Base-by-base conservation (phyloP, 2,797 vertebrate genomes). In the Thaleichthys pacificus region DNA sequence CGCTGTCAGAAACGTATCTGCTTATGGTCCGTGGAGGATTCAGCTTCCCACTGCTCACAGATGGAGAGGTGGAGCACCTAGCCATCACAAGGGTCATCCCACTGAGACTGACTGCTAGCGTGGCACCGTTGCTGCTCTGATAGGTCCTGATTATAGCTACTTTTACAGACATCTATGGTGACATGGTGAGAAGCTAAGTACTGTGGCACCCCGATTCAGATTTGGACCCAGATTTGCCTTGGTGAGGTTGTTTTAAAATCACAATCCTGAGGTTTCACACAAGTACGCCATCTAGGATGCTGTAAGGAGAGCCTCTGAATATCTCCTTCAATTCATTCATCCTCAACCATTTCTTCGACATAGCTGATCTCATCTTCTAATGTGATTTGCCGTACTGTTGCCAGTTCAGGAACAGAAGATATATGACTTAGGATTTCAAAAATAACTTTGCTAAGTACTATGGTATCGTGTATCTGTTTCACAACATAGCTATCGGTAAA, bases 401-500 rank as follows among this genome's bases (percentile, higher is more conserved):
- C 51, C 19, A 56, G 19, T n/a, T 17, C 74, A 83, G 75, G 80
- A 80, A 71, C 79, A 80, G 76, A 77, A 64, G 14, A 80, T 78
- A 65, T 54, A 76, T 80, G 79, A 81, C 88, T 77, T 81, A 84
- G 83, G 72, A 73, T 88, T 89, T 91, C 88, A 86, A 92, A 91
- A 93, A 93, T 92, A 93, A 91, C 90, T 89, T 85, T 84, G 82
- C 85, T 84, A 89, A 89, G 89, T 89, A 86, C 88, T 80, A 80
- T 77, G 85, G 89, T 87, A 86, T 91, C 90, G 80, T 90, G 87
- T 91, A 89, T 93, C 91, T 91, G 89, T 89, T 91, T 91, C 90
- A 89, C 89, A 89, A 91, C 89, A 91, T 91, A 89, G 89, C 88
- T 77, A 87, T 93, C 87, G 83, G 91, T 92, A 92, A 93, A 92